Percentiles rank a stretch among this genome's conserved stretches.
Evolutionary conservation across 2,113 vertebrate species (phyloP).

Genomic region (Callorhinus ursinus): DNA sequence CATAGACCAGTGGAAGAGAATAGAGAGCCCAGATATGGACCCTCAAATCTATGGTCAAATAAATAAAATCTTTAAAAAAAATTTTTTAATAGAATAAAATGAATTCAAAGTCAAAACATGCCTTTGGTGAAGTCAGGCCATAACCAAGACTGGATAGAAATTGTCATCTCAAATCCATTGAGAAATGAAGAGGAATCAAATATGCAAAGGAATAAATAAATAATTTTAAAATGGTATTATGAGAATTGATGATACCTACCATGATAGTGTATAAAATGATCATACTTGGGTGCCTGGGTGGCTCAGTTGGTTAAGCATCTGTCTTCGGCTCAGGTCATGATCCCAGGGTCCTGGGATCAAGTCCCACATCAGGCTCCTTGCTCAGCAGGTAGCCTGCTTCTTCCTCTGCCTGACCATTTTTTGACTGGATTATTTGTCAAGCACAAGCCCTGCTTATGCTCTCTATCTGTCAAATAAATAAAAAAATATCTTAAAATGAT

Average conservation of each 20-base stretch:
- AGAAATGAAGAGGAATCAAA: background rate
- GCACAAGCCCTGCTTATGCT: too few relatives aligned
- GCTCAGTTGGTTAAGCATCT: too few relatives aligned
- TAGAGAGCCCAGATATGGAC: too few relatives aligned
- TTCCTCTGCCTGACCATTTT: too few relatives aligned
- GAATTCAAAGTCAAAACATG: background rate
- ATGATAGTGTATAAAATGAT: background rate
- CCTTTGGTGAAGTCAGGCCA: background rate
- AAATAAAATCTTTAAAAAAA: background rate
- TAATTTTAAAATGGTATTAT: background rate
- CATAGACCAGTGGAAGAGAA: too few relatives aligned
- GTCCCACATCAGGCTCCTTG: too few relatives aligned
- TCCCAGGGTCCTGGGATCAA: too few relatives aligned
- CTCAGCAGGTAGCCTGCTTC: too few relatives aligned
- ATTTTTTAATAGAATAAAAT: background rate
- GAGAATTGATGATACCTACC: background rate
- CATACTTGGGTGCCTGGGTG: background rate
- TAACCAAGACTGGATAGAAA: background rate
- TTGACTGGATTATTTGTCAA: too few relatives aligned
- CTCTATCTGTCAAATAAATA: too few relatives aligned
- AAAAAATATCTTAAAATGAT: background rate
- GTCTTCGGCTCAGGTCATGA: too few relatives aligned
- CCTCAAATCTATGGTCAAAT: too few relatives aligned
- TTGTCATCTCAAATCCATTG: background rate
- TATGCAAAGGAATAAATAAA: background rate